Evolutionary conservation across 2,888 invertebrate genomes (phyloP).

Genomic region (Dendrolimus houi): DNA sequence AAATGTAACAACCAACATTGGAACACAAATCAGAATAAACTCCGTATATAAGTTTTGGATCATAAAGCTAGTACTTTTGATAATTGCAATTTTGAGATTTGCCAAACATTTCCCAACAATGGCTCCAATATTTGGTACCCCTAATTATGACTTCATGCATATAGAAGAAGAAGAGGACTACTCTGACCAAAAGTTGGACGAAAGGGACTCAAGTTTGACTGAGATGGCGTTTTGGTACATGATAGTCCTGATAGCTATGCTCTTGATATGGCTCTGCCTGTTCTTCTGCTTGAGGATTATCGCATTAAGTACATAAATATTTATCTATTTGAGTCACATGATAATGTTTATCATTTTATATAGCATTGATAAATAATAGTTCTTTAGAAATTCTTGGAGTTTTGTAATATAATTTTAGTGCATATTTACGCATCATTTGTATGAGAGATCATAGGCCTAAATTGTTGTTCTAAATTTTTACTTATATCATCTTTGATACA

Average conservation of each 20-base stretch:
- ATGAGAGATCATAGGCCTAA: no score
- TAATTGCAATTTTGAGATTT: no score
- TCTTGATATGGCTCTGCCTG: constrained; percentile 49
- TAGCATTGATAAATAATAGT: background rate
- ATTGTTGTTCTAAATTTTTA: no score
- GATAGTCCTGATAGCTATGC: constrained; percentile 42
- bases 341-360: constrained; percentile 1
- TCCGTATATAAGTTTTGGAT: no score
- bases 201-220: constrained; percentile 21
- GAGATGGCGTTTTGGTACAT: constrained; percentile 59
- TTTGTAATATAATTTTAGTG: no score
- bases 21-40: no score
- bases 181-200: constrained; percentile 17
- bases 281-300: constrained; percentile 53
- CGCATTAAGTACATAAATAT: constrained; percentile 33
- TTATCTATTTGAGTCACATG: constrained; percentile 6
- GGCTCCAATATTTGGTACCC: constrained; percentile 45
- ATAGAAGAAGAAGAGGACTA: constrained; percentile 15
- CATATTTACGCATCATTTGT: no score
- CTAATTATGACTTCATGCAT: constrained; percentile 30
- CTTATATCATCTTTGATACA: no score
- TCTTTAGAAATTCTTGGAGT: background rate
- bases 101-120: constrained; percentile 21
- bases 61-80: no score
- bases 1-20: no score